Evolutionary conservation across 2,113 vertebrate genomes (phyloP), one percentile per base, ranked within the genome.

Genomic region (Puntigrus tetrazona): DNA sequence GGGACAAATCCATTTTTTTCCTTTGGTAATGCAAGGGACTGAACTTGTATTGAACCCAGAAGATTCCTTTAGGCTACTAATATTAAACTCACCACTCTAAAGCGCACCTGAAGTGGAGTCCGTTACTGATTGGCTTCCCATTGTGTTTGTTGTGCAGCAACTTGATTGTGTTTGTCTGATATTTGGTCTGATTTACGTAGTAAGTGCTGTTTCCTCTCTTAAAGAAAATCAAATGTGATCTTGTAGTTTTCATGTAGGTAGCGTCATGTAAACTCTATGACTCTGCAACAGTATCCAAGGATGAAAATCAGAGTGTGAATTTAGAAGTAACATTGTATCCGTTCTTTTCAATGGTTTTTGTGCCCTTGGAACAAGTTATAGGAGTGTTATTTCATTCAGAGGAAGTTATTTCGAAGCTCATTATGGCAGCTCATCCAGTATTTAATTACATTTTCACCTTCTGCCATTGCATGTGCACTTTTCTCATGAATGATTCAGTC

Each of bases 401-500:
- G 0, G 34, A 70, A 69, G 20, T 69, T 69, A 13, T 73, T 73
- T 41, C n/a, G 5, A 16, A n/a, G 22, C 31, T 6, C n/a, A 43
- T 43, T 38, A 25, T 10, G 22, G 52, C 7, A 61, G 34, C 52
- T 59, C 52, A 59, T 57, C 34, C 59, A n/a, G 76, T 41, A 57
- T 88, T 90, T 88, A 85, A 86, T 84, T 76, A 20, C 67, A 70
- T 31, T 59, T 82, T 88, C 78, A 83, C 82, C 85, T 85, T 83
- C 47, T 47, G 81, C 70, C 52, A 29, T 45, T 59, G 84, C 84
- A 76, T 86, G 83, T 84, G 81, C 69, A 18, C 7, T 20, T 75
- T 74, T 43, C 3, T 85, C 63, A 89, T 93, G 84, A 92, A 92
- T 93, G 83, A 93, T 91, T 88, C 8, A 92, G 50, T 63, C 85